Conservation (phyloP, 92 coral and sea anemone genomes). For the Epizoanthus scotinus region DNA sequence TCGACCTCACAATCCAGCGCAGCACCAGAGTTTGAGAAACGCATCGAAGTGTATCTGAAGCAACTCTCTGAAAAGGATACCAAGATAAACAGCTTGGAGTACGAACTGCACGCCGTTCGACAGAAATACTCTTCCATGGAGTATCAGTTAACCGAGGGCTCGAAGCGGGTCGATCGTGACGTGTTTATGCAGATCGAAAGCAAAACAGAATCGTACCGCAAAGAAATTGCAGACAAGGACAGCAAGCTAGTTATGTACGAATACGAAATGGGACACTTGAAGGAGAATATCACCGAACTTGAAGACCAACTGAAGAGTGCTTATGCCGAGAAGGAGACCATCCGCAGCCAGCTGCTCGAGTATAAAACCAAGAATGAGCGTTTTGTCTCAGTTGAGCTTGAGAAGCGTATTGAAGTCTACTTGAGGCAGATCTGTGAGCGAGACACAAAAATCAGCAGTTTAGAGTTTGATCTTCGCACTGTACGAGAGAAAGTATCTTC, state of each 20-base stretch:
- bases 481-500: conserved; percentile 30
- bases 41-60: conserved; percentile 18
- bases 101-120: conserved; percentile 20
- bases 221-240: conserved; percentile 51
- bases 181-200: conserved; percentile 41
- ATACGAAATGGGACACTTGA: conserved; percentile 25
- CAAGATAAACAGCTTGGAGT: conserved; percentile 22
- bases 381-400: conserved; percentile 30
- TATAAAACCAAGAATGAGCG: conserved; percentile 50
- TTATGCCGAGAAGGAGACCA: conserved; percentile 42
- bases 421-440: conserved; percentile 39
- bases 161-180: conserved; percentile 25
- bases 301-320: conserved; percentile 27
- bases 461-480: conserved; percentile 37
- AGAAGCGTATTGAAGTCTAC: conserved; percentile 39
- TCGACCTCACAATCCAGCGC: conserved; percentile 8
- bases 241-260: conserved; percentile 32
- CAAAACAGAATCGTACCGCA: conserved; percentile 37
- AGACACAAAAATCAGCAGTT: conserved; percentile 31
- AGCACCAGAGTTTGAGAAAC: conserved; percentile 37
- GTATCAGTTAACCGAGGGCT: conserved; percentile 35
- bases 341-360: conserved; percentile 45
- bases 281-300: conserved; percentile 10
- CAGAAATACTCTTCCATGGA: conserved; percentile 36
- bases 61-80: conserved; percentile 36